phyloP scores from a whole-genome alignment of 2,888 invertebrate genomes.

The Mesorhabditis spiculigera region DNA sequence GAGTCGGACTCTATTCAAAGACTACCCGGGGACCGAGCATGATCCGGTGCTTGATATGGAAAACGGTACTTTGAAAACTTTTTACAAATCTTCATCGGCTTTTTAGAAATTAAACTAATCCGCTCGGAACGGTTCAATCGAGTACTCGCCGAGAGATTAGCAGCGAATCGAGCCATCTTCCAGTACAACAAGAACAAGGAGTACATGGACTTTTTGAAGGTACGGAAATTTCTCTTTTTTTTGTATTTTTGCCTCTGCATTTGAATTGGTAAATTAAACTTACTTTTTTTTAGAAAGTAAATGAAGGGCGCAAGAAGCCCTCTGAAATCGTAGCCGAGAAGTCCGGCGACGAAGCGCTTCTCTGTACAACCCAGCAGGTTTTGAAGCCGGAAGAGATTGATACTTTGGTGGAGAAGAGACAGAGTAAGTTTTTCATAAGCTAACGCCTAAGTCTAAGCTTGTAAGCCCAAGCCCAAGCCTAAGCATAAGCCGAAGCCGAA shows the following conservation, averaged over 20 bases:
- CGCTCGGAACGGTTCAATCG: constrained; percentile 1
- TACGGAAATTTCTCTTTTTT: neutral
- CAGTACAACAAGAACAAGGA: neutral
- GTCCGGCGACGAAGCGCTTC: neutral
- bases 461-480: no score
- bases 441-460: neutral
- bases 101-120: neutral
- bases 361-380: neutral
- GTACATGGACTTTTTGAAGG: constrained; percentile 1
- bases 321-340: constrained; percentile 6
- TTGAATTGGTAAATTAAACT: neutral
- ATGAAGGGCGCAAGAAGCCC: neutral
- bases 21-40: neutral
- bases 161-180: constrained; percentile 5
- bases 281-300: constrained; percentile 1
- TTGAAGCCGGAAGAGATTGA: constrained; percentile 1
- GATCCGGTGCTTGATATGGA: constrained; percentile 4
- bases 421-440: neutral
- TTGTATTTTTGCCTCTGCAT: neutral
- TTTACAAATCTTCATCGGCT: neutral
- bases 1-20: constrained; percentile 3
- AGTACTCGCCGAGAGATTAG: constrained; percentile 1
- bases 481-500: no score
- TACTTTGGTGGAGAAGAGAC: neutral
- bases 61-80: neutral